phyloP scores from a whole-genome alignment of 2,797 vertebrate genomes.

The Simalia tracyae region DNA sequence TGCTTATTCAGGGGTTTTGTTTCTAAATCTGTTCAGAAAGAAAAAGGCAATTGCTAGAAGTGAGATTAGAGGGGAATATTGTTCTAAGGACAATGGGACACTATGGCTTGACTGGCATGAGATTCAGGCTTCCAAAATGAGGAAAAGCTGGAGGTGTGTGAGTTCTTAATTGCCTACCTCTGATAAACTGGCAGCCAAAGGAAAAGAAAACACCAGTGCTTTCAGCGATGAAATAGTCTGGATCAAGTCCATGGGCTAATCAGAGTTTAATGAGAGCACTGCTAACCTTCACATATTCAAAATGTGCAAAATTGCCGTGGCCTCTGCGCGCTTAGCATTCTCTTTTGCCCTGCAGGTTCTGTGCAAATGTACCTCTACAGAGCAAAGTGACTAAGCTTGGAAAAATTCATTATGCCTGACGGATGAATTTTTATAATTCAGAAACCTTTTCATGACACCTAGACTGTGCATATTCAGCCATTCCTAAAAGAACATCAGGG shows the following conservation, averaged over 20 bases:
- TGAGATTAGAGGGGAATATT: constrained; percentile 82
- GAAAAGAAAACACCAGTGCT: constrained; percentile 62
- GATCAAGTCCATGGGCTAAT: constrained; percentile 79
- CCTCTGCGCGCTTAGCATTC: constrained; percentile 64
- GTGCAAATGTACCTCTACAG: constrained; percentile 32
- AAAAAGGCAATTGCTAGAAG: constrained; percentile 82
- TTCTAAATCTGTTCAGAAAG: constrained; percentile 81
- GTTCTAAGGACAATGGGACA: constrained; percentile 78
- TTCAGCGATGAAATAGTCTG: constrained; percentile 73
- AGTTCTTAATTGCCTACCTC: constrained; percentile 82
- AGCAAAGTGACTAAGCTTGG: constrained; percentile 50
- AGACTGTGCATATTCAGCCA: constrained; percentile 36
- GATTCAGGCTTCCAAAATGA: constrained; percentile 75
- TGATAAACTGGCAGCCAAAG: constrained; percentile 71
- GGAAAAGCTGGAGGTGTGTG: constrained; percentile 78
- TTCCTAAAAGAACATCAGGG: constrained; percentile 42
- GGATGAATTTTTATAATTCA: constrained; percentile 39
- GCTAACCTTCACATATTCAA: constrained; percentile 70
- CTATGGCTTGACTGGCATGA: constrained; percentile 76
- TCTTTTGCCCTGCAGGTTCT: constrained; percentile 59
- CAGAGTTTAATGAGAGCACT: constrained; percentile 80
- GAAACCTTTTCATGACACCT: constrained; percentile 38
- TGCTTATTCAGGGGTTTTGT: constrained; percentile 75
- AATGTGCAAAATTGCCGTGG: constrained; percentile 58
- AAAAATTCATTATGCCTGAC: constrained; percentile 68